A percentile compares a stretch with the other conserved stretches of the same genome.
These are phyloP conservation scores for Mimas tiliae DNA, from an alignment of 2,888 invertebrate species.

Conservation along the genomic window DNA sequence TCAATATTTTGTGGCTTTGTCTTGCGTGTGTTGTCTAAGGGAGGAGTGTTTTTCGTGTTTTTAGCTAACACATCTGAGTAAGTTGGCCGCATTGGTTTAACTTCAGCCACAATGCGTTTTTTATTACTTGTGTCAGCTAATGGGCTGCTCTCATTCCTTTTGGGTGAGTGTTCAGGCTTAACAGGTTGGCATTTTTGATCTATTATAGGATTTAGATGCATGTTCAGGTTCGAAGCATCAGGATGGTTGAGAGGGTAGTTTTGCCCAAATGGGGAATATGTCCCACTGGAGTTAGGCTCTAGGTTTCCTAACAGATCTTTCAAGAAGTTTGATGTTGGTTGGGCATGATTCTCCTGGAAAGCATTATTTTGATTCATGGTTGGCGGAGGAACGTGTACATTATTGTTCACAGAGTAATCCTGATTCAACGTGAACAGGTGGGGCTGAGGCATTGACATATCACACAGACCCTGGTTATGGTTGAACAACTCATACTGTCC, in stretches of 20 bases:
- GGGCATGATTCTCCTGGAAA: slow-evolving; percentile 59
- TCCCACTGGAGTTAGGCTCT: slow-evolving; percentile 89
- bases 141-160: slow-evolving; percentile 74
- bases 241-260: slow-evolving; percentile 82
- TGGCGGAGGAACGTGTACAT: slow-evolving; percentile 55
- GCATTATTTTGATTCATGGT: slow-evolving; percentile 51
- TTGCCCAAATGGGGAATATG: slow-evolving; percentile 90
- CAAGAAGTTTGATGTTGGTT: slow-evolving; percentile 83
- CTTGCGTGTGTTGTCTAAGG: slow-evolving; percentile 76
- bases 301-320: slow-evolving; percentile 90
- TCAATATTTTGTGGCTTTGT: slow-evolving; percentile 72
- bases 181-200: slow-evolving; percentile 58
- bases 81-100: slow-evolving; percentile 93
- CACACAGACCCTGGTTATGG: slow-evolving; percentile 67
- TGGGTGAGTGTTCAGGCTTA: slow-evolving; percentile 69
- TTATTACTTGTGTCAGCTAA: slow-evolving; percentile 83
- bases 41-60: slow-evolving; percentile 80
- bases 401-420: slow-evolving; percentile 66
- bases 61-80: slow-evolving; percentile 94
- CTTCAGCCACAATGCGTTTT: slow-evolving; percentile 92
- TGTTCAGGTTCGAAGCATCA: slow-evolving; percentile 67
- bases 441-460: slow-evolving; percentile 63
- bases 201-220: slow-evolving; percentile 57
- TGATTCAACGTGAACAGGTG: slow-evolving; percentile 73
- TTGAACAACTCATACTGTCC: slow-evolving; percentile 79